A percentile compares a stretch with the other conserved stretches of the same genome.
Evolutionary conservation across 1,140 invertebrate species (phyloP).

Genomic region (Drosophila sp.): DNA sequence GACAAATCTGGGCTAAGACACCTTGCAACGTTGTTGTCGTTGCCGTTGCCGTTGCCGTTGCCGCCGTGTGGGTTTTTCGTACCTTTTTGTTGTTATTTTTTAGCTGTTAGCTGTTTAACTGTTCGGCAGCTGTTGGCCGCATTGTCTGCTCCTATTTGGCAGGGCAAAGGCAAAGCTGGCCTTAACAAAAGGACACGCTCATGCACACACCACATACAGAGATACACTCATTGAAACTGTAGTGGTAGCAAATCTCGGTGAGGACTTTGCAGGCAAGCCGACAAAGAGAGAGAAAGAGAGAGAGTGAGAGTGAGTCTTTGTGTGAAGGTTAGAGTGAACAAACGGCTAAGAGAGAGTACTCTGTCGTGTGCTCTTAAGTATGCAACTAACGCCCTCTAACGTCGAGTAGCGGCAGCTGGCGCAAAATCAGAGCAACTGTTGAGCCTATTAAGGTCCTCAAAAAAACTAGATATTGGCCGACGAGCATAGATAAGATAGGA

Average conservation of each 20-base stretch:
- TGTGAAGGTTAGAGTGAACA: too few relatives aligned
- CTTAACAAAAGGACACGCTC: constrained; percentile 27
- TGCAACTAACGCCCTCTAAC: constrained; percentile 12
- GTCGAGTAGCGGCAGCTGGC: constrained; percentile 18
- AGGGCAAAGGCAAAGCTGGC: constrained; percentile 35
- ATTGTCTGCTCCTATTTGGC: constrained; percentile 33
- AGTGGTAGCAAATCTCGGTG: constrained; percentile 1
- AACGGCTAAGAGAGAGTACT: background rate
- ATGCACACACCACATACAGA: too few relatives aligned
- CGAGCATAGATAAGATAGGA: too few relatives aligned
- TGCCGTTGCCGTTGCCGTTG: constrained; percentile 33
- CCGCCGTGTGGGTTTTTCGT: constrained; percentile 13
- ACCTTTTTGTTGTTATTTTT: constrained; percentile 12
- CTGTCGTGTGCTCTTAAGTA: constrained; percentile 10
- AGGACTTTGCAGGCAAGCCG: constrained; percentile 34
- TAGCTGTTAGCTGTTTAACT: constrained; percentile 26
- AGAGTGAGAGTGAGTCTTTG: background rate
- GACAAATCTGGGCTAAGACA: constrained; percentile 82
- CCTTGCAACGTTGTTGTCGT: constrained; percentile 71
- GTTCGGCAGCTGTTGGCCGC: constrained; percentile 42
- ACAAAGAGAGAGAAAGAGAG: background rate
- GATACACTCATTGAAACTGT: background rate
- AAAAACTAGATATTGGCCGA: too few relatives aligned
- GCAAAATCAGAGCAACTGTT: constrained; percentile 36
- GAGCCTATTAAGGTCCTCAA: background rate